Evolutionary conservation across 2,113 vertebrate genomes (phyloP), one percentile per base, ranked within the genome.

Genomic region (Haemorhous mexicanus): DNA sequence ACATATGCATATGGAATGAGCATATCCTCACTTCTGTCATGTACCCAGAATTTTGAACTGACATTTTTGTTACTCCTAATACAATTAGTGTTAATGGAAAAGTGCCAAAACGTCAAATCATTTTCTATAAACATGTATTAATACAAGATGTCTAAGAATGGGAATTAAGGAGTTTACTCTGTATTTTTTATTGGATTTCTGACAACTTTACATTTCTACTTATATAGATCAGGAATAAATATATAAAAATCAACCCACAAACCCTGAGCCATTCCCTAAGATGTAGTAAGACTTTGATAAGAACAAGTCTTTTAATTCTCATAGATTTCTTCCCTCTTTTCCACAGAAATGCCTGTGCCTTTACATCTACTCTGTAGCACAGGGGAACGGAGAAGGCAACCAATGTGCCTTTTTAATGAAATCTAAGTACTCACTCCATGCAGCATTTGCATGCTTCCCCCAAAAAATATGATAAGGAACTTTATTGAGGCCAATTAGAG

Each of bases 71-170:
- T 97, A 74, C 55, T 61, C 62, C 37, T 76, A 72, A 84, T 87
- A 30, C 37, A 76, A 90, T 75, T 52, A 88, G 52, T 19, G 26
- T 27, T 93, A 95, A 87, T 35, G 46, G 75, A 89, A 96, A 95
- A 94, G 81, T 63, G 39, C 83, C 82, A 84, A 95, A 96, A 96
- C 70, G 62, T 95, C 95, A 97, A 80, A 68, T 9, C 16, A 56
- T 80, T 94, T 96, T 93, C 55, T 84, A 66, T 66, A 87, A 92
- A 67, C 49, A 43, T 35, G 23, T 67, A 73, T 67, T 90, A 95
- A 93, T 80, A 91, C 16, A 56, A 88, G 67, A 53, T 85, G 76
- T 89, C 84, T 88, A 46, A 20, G 28, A 95, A 91, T 28, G 43
- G 50, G n/a, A 53, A 96, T 95, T 83, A 84, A 95, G 44, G 35